These are phyloP conservation scores for Cotesia vestalis DNA, from an alignment of 1,140 invertebrate species.

Conservation along the genomic window DNA sequence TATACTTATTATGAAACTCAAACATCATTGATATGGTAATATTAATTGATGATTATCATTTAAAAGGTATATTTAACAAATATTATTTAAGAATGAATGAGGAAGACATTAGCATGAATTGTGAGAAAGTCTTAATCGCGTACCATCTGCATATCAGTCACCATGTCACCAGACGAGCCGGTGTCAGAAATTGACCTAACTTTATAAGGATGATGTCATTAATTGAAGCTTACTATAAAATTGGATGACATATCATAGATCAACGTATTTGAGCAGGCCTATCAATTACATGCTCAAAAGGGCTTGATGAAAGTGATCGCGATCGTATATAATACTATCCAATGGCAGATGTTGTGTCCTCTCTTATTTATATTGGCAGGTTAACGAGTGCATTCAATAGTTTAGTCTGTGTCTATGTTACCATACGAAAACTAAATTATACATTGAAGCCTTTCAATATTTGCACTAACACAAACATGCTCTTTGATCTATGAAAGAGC, in stretches of 20 bases:
- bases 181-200: constrained; percentile 59
- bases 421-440: constrained; percentile 38
- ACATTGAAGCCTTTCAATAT: neutral
- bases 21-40: too few relatives aligned
- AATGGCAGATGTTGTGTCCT: neutral
- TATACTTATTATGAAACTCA: too few relatives aligned
- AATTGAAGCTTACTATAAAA: constrained; percentile 61
- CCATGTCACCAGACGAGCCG: too few relatives aligned
- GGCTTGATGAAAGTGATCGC: neutral
- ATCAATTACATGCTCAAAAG: constrained; percentile 19
- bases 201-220: constrained; percentile 62
- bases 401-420: neutral
- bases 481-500: too few relatives aligned
- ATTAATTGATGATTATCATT: too few relatives aligned
- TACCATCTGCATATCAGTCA: constrained; percentile 11
- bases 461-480: neutral
- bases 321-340: constrained; percentile 4
- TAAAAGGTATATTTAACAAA: neutral
- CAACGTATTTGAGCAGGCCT: constrained; percentile 40
- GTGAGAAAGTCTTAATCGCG: neutral
- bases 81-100: neutral
- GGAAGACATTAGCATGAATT: neutral
- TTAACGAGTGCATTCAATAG: neutral
- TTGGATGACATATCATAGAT: constrained; percentile 36
- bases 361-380: neutral